Conservation (phyloP, 2,113 vertebrate genomes). For the Crocuta crocuta region DNA sequence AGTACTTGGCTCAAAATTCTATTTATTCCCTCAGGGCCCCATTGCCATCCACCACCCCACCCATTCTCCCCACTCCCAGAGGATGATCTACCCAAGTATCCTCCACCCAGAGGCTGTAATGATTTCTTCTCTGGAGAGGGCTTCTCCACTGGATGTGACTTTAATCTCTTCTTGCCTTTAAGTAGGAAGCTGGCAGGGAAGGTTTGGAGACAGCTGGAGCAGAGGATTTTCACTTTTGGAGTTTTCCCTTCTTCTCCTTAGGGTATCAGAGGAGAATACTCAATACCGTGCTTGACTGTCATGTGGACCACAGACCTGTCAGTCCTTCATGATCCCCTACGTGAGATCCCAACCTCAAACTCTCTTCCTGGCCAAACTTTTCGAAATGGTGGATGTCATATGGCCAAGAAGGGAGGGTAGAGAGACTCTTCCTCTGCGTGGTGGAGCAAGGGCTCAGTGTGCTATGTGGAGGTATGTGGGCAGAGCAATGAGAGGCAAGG, state of each 20-base stretch:
- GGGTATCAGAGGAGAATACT: not conserved
- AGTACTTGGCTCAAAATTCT: not conserved
- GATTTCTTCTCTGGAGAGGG: not conserved
- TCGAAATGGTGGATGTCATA: not conserved
- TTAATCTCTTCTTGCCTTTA: not conserved
- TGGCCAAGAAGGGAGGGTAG: not conserved
- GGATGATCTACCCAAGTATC: not conserved
- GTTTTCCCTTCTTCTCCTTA: not conserved
- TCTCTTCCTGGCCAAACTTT: not conserved
- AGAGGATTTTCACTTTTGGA: conserved; percentile 3
- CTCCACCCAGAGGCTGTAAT: not conserved
- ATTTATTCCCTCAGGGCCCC: not conserved
- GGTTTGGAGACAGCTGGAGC: not conserved
- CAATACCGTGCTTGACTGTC: not conserved
- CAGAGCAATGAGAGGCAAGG: not conserved
- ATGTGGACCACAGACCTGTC: not conserved
- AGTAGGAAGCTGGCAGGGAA: not conserved
- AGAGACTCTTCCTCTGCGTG: fast-evolving
- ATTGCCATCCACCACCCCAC: fast-evolving
- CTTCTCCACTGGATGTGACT: not conserved
- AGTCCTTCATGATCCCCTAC: fast-evolving
- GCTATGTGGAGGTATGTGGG: not conserved
- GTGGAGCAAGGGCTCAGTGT: not conserved
- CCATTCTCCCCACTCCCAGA: not conserved
- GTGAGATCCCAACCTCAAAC: not conserved